Conservation (phyloP, 2,888 invertebrate genomes). For the Tetranychus piercei region DNA sequence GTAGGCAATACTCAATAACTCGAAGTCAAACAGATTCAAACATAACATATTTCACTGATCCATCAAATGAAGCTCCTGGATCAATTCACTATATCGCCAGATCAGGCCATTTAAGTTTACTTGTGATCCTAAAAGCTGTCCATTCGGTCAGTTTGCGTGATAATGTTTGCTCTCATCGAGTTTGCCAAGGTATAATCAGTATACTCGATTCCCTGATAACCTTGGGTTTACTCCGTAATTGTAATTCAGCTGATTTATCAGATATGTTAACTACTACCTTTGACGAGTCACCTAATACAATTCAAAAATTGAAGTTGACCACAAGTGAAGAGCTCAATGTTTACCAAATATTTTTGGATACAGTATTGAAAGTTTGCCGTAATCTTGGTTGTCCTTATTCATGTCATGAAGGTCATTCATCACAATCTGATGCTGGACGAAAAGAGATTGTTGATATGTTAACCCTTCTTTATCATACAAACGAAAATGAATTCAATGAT, state of each 20-base stretch:
- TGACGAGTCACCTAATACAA: not conserved
- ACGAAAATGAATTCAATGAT: slow-evolving; percentile 44
- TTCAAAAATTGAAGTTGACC: not conserved
- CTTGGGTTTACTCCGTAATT: slow-evolving; percentile 6
- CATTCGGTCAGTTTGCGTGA: slow-evolving; percentile 71
- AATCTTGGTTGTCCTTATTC: slow-evolving; percentile 88
- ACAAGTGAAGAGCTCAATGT: slow-evolving; percentile 19
- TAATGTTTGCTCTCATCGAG: slow-evolving; percentile 57
- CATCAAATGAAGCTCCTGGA: slow-evolving; percentile 69
- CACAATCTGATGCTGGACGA: slow-evolving; percentile 67
- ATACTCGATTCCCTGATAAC: slow-evolving; percentile 65
- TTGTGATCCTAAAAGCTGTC: slow-evolving; percentile 67
- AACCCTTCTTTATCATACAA: slow-evolving; percentile 51
- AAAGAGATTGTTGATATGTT: slow-evolving; percentile 65
- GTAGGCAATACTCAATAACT: slow-evolving; percentile 50
- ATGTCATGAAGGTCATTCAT: slow-evolving; percentile 56
- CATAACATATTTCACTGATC: slow-evolving; percentile 56
- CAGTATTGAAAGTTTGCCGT: slow-evolving; percentile 51
- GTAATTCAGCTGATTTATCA: slow-evolving; percentile 3
- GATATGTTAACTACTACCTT: not conserved
- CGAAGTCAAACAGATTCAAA: slow-evolving; percentile 70
- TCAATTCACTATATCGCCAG: slow-evolving; percentile 77
- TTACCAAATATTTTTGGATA: slow-evolving; percentile 54
- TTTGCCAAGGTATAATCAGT: slow-evolving; percentile 80
- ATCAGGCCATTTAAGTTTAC: slow-evolving; percentile 80